phyloP scores from a whole-genome alignment of 2,888 invertebrate genomes.

The Matsumyia berberina region DNA sequence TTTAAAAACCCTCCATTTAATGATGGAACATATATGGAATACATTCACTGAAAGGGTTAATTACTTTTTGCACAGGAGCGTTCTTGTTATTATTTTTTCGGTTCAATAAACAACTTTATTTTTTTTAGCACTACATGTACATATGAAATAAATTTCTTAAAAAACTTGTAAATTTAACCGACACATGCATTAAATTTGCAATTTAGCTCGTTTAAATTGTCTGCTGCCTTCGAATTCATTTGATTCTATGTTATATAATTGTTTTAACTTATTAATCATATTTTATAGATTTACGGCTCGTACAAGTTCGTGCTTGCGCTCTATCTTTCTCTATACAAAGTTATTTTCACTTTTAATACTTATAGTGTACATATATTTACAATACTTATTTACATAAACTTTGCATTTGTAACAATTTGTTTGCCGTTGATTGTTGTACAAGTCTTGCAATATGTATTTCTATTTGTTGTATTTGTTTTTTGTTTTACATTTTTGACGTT shows the following conservation, averaged over 20 bases:
- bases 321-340: slow-evolving; percentile 25
- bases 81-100: too few relatives aligned
- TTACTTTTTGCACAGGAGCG: too few relatives aligned
- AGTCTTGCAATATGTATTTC: slow-evolving; percentile 24
- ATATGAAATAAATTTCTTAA: too few relatives aligned
- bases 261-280: not conserved
- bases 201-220: not conserved
- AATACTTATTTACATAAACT: not conserved
- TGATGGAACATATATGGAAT: too few relatives aligned
- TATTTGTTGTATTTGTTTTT: slow-evolving; percentile 56
- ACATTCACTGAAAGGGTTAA: too few relatives aligned
- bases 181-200: too few relatives aligned
- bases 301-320: slow-evolving; percentile 23
- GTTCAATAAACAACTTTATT: too few relatives aligned
- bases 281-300: slow-evolving; percentile 18
- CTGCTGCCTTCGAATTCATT: slow-evolving; percentile 13
- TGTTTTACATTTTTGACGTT: slow-evolving; percentile 45
- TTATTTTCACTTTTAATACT: slow-evolving; percentile 20
- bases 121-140: too few relatives aligned
- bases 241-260: not conserved
- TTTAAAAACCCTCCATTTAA: too few relatives aligned
- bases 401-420: slow-evolving; percentile 33
- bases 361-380: not conserved
- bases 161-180: too few relatives aligned
- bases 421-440: slow-evolving; percentile 31